These are phyloP conservation scores for Mixornis gularis DNA, from an alignment of 2,113 vertebrate genomes.

Conservation along the genomic window DNA sequence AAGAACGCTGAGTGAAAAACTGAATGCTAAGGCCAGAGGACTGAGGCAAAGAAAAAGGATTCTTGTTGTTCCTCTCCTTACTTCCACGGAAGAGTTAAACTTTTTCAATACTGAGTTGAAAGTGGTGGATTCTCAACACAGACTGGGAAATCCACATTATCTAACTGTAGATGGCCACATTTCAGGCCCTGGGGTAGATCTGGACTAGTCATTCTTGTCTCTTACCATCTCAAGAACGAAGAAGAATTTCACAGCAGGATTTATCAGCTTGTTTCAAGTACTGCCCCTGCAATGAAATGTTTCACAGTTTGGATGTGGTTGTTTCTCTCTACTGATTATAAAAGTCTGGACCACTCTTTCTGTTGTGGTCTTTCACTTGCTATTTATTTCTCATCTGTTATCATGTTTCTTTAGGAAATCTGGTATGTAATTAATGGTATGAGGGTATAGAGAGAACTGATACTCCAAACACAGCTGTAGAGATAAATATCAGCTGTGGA, in stretches of 20 bases:
- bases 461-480: not conserved
- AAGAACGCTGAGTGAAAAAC: not conserved
- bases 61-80: not conserved
- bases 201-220: not conserved
- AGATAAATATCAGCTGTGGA: not conserved
- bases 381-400: not conserved
- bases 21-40: not conserved
- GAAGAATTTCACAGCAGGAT: not conserved
- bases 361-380: not conserved
- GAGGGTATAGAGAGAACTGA: not conserved
- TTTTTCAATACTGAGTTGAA: not conserved
- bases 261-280: not conserved
- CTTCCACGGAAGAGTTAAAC: not conserved
- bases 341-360: not conserved
- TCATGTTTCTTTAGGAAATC: not conserved
- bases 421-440: not conserved
- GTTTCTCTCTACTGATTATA: not conserved
- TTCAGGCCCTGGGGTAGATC: not conserved
- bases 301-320: not conserved
- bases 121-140: not conserved
- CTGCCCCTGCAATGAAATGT: accelerated
- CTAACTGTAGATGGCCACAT: not conserved
- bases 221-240: not conserved
- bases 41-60: not conserved
- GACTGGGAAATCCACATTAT: not conserved